These are phyloP conservation scores for Drosophila paracracens DNA, from an alignment of 2,888 invertebrate genomes.

Conservation along the genomic window DNA sequence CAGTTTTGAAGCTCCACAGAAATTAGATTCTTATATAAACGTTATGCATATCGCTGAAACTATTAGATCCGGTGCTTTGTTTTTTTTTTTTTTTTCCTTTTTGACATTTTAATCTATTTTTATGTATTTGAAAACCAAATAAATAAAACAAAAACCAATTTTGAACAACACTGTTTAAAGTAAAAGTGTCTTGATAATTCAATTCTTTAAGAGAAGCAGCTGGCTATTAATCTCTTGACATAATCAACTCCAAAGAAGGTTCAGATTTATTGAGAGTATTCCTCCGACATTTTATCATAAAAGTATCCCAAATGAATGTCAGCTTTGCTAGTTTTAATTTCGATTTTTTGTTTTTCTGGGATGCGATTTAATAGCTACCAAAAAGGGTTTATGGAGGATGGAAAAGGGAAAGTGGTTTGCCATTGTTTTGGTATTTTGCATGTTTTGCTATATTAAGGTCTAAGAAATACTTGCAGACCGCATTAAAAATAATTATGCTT, in stretches of 20 bases:
- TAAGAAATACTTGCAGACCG: conserved; percentile 53
- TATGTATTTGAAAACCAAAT: background rate
- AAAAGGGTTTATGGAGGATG: background rate
- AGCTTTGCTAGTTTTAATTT: background rate
- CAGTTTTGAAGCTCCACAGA: background rate
- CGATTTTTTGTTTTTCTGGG: background rate
- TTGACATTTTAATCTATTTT: background rate
- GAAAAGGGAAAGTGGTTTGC: background rate
- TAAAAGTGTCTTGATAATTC: background rate
- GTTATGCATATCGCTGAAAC: background rate
- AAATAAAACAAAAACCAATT: background rate
- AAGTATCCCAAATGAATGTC: background rate
- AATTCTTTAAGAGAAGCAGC: background rate
- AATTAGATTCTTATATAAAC: background rate
- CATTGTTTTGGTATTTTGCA: conserved; percentile 27
- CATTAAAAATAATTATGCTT: conserved; percentile 76
- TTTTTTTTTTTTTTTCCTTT: background rate
- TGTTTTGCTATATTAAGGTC: conserved; percentile 15
- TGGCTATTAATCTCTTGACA: background rate
- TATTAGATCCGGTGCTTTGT: too few relatives aligned
- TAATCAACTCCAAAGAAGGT: background rate
- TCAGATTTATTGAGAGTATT: background rate
- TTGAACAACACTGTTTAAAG: background rate
- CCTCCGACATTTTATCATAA: background rate
- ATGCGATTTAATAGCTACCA: background rate